Evolutionary conservation across 2,888 invertebrate genomes (phyloP).

Genomic region (Sarcophaga variegata): DNA sequence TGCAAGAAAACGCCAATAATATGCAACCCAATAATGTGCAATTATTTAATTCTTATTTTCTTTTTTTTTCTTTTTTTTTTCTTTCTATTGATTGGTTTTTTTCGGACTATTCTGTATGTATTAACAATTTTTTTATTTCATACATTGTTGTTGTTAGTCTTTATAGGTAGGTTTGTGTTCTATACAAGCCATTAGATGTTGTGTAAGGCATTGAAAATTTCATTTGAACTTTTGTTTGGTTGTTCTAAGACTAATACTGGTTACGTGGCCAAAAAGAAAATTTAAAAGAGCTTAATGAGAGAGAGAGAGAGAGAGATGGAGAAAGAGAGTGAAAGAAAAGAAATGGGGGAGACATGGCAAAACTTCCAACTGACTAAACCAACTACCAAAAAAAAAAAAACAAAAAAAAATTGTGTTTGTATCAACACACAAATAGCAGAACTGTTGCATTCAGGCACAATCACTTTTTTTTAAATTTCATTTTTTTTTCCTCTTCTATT

Average conservation of each 20-base stretch:
- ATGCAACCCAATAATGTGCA: slow-evolving; percentile 46
- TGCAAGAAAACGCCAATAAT: slow-evolving; percentile 4
- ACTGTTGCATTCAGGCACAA: slow-evolving; percentile 56
- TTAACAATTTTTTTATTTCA: too few species aligned
- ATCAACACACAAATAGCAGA: slow-evolving; percentile 53
- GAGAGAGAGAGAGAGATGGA: slow-evolving; percentile 21
- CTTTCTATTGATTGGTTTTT: too few species aligned
- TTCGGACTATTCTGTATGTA: too few species aligned
- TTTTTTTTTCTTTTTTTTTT: slow-evolving; percentile 12
- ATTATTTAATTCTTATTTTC: slow-evolving; percentile 40
- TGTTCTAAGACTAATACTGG: slow-evolving; percentile 45
- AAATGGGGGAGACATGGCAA: slow-evolving; percentile 52
- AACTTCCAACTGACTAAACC: slow-evolving; percentile 65
- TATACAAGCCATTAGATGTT: slow-evolving; percentile 42
- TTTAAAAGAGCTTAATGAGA: slow-evolving; percentile 32
- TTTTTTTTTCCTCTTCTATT: slow-evolving; percentile 21
- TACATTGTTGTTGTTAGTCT: too few species aligned
- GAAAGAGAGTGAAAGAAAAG: background rate
- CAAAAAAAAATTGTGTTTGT: slow-evolving; percentile 34
- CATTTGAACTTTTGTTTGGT: slow-evolving; percentile 41
- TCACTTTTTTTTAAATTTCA: slow-evolving; percentile 21
- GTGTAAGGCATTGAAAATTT: slow-evolving; percentile 37
- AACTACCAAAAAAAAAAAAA: slow-evolving; percentile 17
- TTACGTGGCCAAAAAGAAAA: slow-evolving; percentile 2
- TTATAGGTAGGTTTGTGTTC: slow-evolving; percentile 2